These are phyloP conservation scores for Herpetotheres cachinnans DNA, from an alignment of 2,113 vertebrate species.

Conservation along the genomic window DNA sequence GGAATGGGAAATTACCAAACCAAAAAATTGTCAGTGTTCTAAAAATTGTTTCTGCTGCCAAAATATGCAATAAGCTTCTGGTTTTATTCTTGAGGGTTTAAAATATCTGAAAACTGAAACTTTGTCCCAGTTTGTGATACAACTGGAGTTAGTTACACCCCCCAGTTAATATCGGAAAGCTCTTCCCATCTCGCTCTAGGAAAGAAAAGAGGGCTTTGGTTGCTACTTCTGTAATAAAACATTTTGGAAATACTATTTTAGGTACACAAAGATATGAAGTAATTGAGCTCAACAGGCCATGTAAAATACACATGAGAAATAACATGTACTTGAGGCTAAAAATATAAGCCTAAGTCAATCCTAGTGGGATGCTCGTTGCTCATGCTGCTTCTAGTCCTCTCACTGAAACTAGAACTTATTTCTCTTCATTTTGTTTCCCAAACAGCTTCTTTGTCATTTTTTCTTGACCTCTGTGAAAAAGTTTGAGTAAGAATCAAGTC, in stretches of 20 bases:
- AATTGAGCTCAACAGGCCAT: constrained; percentile 31
- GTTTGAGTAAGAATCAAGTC: neutral
- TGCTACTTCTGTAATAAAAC: neutral
- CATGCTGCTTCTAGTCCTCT: neutral
- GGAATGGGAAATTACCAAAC: neutral
- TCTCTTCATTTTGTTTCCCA: constrained; percentile 12
- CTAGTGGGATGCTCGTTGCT: neutral
- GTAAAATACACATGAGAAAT: constrained; percentile 50
- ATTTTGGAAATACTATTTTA: neutral
- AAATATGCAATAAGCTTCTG: neutral
- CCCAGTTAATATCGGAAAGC: neutral
- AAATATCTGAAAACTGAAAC: neutral
- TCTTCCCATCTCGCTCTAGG: neutral
- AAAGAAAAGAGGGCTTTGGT: neutral
- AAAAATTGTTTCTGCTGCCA: neutral
- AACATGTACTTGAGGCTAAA: constrained; percentile 47
- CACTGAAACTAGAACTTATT: neutral
- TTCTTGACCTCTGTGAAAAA: neutral
- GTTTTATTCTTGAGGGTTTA: neutral
- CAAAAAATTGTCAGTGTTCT: neutral
- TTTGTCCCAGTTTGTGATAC: neutral
- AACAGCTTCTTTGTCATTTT: neutral
- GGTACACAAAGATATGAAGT: neutral
- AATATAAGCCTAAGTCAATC: constrained; percentile 53
- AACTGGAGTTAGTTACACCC: neutral